phyloP scores from a whole-genome alignment of 2,797 vertebrate genomes.

The Anableps anableps region DNA sequence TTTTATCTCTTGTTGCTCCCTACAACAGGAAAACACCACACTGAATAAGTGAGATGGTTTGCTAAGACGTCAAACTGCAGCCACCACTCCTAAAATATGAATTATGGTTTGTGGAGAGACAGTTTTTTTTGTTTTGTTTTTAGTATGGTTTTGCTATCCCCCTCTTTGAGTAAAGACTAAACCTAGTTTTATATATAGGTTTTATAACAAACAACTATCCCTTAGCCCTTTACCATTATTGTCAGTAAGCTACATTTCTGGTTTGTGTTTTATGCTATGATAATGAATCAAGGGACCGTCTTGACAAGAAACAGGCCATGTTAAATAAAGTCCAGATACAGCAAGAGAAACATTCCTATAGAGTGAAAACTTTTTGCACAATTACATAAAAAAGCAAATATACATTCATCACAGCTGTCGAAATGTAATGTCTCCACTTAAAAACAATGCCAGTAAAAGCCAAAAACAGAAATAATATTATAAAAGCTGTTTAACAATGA shows the following conservation, averaged over 20 bases:
- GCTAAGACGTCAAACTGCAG: conserved; percentile 73
- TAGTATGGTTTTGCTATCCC: conserved; percentile 17
- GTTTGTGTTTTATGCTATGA: conserved; percentile 64
- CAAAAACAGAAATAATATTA: conserved; percentile 22
- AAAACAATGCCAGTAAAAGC: conserved; percentile 8
- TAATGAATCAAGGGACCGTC: conserved; percentile 50
- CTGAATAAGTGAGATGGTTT: conserved; percentile 57
- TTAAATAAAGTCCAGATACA: conserved; percentile 64
- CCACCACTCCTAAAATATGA: conserved; percentile 74
- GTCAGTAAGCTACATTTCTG: conserved; percentile 59
- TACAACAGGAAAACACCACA: conserved; percentile 59
- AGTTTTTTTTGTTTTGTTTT: conserved; percentile 29
- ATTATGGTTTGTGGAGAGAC: conserved; percentile 71
- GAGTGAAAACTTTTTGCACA: conserved; percentile 46
- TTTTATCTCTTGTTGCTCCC: conserved; percentile 53
- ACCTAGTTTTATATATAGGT: conserved; percentile 68
- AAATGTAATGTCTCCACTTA: conserved; percentile 21
- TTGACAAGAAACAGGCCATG: conserved; percentile 55
- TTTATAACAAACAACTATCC: conserved; percentile 58
- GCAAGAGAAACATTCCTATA: conserved; percentile 62
- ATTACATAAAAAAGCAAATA: conserved; percentile 54
- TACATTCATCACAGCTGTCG: conserved; percentile 55
- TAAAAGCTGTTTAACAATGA: conserved; percentile 16
- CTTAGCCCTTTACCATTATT: conserved; percentile 63
- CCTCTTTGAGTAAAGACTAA: conserved; percentile 29